Base-by-base conservation (phyloP, 1,140 invertebrate species). In the Eriocheir sinensis region DNA sequence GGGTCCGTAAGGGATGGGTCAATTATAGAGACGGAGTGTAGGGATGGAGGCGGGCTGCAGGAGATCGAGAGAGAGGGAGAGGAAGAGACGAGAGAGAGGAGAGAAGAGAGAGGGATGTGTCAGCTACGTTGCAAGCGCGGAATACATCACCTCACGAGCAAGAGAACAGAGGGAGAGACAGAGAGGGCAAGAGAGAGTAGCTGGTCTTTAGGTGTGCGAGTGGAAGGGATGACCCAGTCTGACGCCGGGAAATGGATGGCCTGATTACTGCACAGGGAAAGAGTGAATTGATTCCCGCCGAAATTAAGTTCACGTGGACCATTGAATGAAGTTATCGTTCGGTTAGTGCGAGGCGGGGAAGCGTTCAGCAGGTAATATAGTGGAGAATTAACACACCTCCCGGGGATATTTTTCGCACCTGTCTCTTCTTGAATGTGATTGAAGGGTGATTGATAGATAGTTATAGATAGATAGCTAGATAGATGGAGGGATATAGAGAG, bases 231-330 rank as follows among this genome's bases (percentile, higher is more conserved):
- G 60, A 72, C 21, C 60, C 60, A 72, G 21, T 72, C n/a, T 72
- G 60, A 72, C n/a, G 60, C 21, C 27, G 60, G 60, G 60, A 72
- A 72, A 72, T 72, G 60, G 27, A 72, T 72, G 60, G 60, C 27
- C 60, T 72, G 60, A 72, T 72, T 72, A n/a, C 60, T 72, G 21
- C 21, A 53, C 12, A 53, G 48, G 21, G 48, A 53, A 21, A 3
- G 48, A 72, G 21, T 21, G 60, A 72, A 72, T 72, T 72, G 60
- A 72, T 72, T 72, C 60, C 60, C 12, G 4, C n/a, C 60, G 21
- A 72, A 72, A 72, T 72, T 72, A 72, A 72, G 60, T 72, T 72
- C 60, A n/a, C 60, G 17, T n/a, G 60, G 60, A 72, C 60, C 60
- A 21, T 72, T 72, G 27, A 72, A 72, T 72, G 27, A 72, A 72